Base-by-base conservation (phyloP, 2,797 vertebrate species). In the Anableps anableps region DNA sequence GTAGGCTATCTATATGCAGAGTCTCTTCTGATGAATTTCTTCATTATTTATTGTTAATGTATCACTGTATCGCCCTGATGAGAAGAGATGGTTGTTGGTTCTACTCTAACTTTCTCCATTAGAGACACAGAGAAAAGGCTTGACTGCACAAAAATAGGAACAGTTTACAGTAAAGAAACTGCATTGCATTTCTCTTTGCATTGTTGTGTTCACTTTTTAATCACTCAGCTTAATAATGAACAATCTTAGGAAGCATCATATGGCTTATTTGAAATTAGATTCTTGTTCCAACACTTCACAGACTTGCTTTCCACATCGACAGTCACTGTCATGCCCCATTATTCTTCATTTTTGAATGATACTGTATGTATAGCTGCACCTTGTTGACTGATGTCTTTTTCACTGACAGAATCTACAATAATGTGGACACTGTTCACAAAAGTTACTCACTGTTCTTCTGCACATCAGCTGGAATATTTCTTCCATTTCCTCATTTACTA, bases 1-100 rank as follows among this genome's bases (percentile, higher is more conserved):
- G 94, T 95, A 96, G 96, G 95, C 96, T 95, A 95, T 96, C 95
- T 96, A 96, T 96, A 96, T 96, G 96, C 96, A 96, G 95, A 95
- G 95, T 92, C 94, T 90, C 85, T 88, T 90, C 91, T 95, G 95
- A 96, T 96, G 93, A 95, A 95, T 95, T 95, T 95, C 92, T 94
- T 96, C 96, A 96, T 96, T 95, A 96, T 96, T 96, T 96, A 96
- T 94, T 94, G 93, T 93, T 96, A 96, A 96, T 96, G 89, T 95
- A 92, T 94, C 93, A 95, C 93, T 95, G 94, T 95, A 92, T 85
- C 47, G 55, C 66, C 73, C 71, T 89, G 91, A 90, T 88, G 88
- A 91, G 88, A 83, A 82, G 84, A 90, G 89, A 87, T 80, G 86
- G 81, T 72, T 87, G 90, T 91, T 90, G 89, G 91, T 93, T 92